Evolutionary conservation across 1,140 invertebrate genomes (phyloP), one percentile per base, ranked within the genome.

Genomic region (Aradophagus sp.): DNA sequence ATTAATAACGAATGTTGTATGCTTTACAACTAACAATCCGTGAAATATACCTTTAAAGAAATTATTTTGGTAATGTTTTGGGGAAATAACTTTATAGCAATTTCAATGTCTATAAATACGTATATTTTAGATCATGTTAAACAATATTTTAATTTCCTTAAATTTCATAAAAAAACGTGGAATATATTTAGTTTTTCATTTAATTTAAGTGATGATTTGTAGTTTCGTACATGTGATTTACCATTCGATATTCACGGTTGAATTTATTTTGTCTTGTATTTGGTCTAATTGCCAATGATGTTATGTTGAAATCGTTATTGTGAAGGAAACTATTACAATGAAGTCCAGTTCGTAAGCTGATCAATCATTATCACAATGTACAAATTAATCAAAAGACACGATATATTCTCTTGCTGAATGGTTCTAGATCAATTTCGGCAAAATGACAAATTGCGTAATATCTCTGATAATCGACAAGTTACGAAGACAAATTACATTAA

Each of bases 361-460:
- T 69, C 56, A 42, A 61, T 69, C 55, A 61, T 34, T 38, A 48
- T 47, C 39, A 50, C 42, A 55, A 61, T 61, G 27, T 58, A 58
- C 36, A 52, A 70, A 55, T 70, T 62, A 70, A 58, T 70, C 67
- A 63, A 34, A 59, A 15, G 58, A 12, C 15, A 34, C 42, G 23
- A 41, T 62, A 36, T 61, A 52, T 41, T 42, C 42, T 61, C 58
- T 10, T 6, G 52, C 36, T 41, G 44, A 69, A 52, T 69, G 29
- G 47, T 31, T 70, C 55, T 58, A 58, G 42, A 63, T 63, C 44
- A 52, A 52, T 58, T 56, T 70, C 42, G 11, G 67, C 36, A 45
- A 50, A 39, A 70, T 70, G 67, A 63, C 52, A 70, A 63, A 70
- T 70, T 63, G 50, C 67, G 12, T 29, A 56, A 48, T 63, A 63